Evolutionary conservation across 1,140 invertebrate genomes (phyloP).

Genomic region (Amphibalanus amphitrite): DNA sequence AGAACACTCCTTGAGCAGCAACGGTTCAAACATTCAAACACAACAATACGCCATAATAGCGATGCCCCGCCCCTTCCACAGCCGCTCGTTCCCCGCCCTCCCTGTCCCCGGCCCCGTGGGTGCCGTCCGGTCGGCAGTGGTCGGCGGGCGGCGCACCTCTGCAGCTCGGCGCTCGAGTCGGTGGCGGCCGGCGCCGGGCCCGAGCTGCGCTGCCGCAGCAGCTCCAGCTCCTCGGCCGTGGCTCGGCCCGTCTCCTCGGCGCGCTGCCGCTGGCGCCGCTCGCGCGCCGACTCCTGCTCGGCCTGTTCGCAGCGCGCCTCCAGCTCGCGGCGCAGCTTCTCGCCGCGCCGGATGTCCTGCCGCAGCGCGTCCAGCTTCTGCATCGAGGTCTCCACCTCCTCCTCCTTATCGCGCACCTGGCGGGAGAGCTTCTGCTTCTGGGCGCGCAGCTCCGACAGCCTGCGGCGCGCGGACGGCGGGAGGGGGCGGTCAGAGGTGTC

Average conservation of each 20-base stretch:
- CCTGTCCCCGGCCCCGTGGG: too few species aligned
- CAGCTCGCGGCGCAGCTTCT: conserved; percentile 69
- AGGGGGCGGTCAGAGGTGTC: conserved; percentile 6
- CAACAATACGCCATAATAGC: too few species aligned
- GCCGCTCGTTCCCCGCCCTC: too few species aligned
- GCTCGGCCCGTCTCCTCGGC: conserved; percentile 48
- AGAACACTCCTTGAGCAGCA: too few species aligned
- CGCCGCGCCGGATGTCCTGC: conserved; percentile 73
- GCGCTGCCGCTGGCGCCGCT: conserved; percentile 66
- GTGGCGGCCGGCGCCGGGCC: too few species aligned
- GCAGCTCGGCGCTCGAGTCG: neutral
- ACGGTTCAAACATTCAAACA: too few species aligned
- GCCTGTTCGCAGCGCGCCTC: conserved; percentile 66
- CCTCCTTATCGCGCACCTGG: conserved; percentile 82
- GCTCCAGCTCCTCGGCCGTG: conserved; percentile 69
- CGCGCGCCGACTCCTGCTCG: conserved; percentile 67
- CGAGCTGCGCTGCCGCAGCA: conserved; percentile 51
- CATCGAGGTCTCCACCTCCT: conserved; percentile 81
- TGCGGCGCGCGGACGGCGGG: conserved; percentile 14
- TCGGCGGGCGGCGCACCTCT: too few species aligned
- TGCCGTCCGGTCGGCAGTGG: too few species aligned
- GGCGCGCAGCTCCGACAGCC: conserved; percentile 62
- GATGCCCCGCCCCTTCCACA: too few species aligned
- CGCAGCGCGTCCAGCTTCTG: conserved; percentile 79
- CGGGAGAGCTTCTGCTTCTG: conserved; percentile 85